Evolutionary conservation across 2,113 vertebrate genomes (phyloP), one percentile per base, ranked within the genome.

Genomic region (Scalopus aquaticus): DNA sequence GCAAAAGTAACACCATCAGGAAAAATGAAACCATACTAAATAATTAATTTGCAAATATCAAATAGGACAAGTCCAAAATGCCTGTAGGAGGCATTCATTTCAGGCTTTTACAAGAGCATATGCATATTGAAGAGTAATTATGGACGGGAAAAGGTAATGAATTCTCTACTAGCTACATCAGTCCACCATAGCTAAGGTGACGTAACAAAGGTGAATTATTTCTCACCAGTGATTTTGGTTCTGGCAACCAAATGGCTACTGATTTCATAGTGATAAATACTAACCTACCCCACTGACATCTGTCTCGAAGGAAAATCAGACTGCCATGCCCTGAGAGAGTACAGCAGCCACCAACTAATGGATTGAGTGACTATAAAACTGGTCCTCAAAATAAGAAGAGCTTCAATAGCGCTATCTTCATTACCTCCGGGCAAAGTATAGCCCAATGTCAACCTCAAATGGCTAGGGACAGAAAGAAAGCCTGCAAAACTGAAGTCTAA

Each of bases 41-140:
- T 96, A 90, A 96, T 96, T 97, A 87, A 95, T 98, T 98, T 96
- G 97, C 93, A 95, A 97, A 97, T 95, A 96, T 93, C 91, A 93
- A 98, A 96, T 77, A 96, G 79, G 94, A 97, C 95, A 97, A 54
- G 88, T 94, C 93, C 65, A 12, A 90, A 97, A 94, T 96, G 93
- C 93, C 73, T 94, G 88, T 70, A 96, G 80, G 79, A 90, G 89
- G 92, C 72, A 95, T 95, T 97, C 91, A 91, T 97, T 97, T 84
- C 65, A 85, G 76, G 90, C 74, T 95, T 46, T 80, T 96, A 84
- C 35, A 95, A 96, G 94, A 98, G 97, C 77, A 51, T 60, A 86
- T 35, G 62, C 88, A 90, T 70, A 83, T 11, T 32, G 69, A 95
- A 62, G 19, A 49, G 72, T 58, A 96, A 98, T 86, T 95, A 96